Evolutionary conservation across 2,797 vertebrate genomes (phyloP).

Genomic region (Synaphobranchus kaupii): DNA sequence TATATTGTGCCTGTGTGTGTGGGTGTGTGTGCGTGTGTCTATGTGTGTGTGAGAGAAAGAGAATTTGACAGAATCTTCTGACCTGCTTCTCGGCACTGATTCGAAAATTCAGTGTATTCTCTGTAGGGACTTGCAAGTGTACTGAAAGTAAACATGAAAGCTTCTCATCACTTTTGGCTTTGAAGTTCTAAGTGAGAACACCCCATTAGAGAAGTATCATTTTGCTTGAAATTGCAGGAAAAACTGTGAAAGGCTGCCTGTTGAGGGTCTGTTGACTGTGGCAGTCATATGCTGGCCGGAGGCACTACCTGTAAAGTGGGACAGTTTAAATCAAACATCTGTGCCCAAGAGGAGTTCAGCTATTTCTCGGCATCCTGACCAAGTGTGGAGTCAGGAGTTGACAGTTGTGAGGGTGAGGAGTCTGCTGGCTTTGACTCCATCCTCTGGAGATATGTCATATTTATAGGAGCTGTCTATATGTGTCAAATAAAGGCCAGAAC

Average conservation of each 20-base stretch:
- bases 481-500: constrained; percentile 16
- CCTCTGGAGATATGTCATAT: constrained; percentile 10
- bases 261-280: not conserved
- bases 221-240: not conserved
- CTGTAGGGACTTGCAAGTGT: not conserved
- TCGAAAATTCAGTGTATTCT: not conserved
- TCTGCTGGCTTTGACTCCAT: not conserved
- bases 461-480: constrained; percentile 3
- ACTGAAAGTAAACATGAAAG: not conserved
- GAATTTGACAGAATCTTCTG: not conserved
- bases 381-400: not conserved
- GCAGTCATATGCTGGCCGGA: not conserved
- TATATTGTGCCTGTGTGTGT: not conserved
- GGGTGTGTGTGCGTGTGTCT: not conserved
- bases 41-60: not conserved
- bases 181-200: not conserved
- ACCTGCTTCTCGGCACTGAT: not conserved
- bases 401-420: not conserved
- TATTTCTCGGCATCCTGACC: not conserved
- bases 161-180: not conserved
- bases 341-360: no score
- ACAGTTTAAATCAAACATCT: not conserved
- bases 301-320: not conserved
- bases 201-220: not conserved
- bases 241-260: not conserved